Conservation (phyloP, 2,113 vertebrate species). For the Petaurus breviceps region DNA sequence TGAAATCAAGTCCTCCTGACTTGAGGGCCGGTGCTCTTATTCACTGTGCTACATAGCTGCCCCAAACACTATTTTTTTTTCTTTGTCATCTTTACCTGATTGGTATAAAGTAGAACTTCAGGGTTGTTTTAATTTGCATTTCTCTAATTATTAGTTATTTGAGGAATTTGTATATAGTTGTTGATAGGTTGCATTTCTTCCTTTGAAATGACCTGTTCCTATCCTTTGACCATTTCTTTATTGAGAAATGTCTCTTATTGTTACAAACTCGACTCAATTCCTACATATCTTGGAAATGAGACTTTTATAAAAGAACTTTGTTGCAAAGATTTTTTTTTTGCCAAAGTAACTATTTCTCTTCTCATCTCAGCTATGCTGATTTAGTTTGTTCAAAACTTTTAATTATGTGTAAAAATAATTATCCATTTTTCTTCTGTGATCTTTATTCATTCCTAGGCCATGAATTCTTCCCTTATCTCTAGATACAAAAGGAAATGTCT, state of each 20-base stretch:
- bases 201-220: neutral
- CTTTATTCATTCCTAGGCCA: neutral
- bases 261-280: neutral
- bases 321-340: neutral
- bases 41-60: too few species aligned
- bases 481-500: neutral
- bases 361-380: neutral
- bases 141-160: neutral
- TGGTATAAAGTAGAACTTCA: neutral
- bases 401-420: neutral
- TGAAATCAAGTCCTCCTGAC: too few species aligned
- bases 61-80: too few species aligned
- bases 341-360: neutral
- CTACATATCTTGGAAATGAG: neutral
- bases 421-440: neutral
- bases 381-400: neutral
- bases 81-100: neutral
- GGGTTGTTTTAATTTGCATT: neutral
- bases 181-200: neutral
- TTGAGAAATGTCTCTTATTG: neutral
- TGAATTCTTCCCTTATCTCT: neutral
- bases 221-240: neutral
- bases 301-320: neutral
- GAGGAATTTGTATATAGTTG: neutral
- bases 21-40: too few species aligned